Evolutionary conservation across 2,113 vertebrate genomes (phyloP), one percentile per base, ranked within the genome.

Genomic region (Psettodes erumei): DNA sequence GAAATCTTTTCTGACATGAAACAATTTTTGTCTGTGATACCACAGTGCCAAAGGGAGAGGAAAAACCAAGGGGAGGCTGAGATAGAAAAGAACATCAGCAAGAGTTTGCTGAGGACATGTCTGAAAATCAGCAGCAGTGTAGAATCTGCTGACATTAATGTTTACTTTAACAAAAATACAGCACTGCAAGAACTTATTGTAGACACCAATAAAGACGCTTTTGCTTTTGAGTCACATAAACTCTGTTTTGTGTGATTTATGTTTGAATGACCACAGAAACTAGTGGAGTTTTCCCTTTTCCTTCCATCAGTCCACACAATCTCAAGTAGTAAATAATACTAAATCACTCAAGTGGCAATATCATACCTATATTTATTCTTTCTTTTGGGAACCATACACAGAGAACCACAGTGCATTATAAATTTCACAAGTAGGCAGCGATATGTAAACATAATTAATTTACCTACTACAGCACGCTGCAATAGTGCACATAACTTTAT

Each of bases 21-120:
- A 51, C 15, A 27, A 8, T 58, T 45, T 80, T n/a, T 65, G 27
- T 81, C 72, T 70, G 27, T 78, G 45, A 56, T 25, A 54, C 48
- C 70, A 61, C 91, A 93, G 93, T 35, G 85, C 87, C 86, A 94
- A 93, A 85, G 93, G 93, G 85, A 89, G 93, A 79, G 93, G 91
- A 58, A 93, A 94, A 84, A 84, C 66, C 84, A 93, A 94, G 78
- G 87, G 86, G 53, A 77, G 92, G 82, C 15, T 92, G 89, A 90
- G 92, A 80, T 93, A 91, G 82, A 87, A 6, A 21, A 19, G 3
- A 4, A 10, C 47, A 5, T 27, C 70, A 13, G 11, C n/a, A 4
- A 19, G 30, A n/a, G 48, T 8, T 37, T 63, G 58, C n/a, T 68
- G 70, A 78, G 61, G 63, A 75, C 48, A 54, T 32, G 9, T 15